phyloP scores from a whole-genome alignment of 2,113 vertebrate species.

The Dromiciops gliroides region DNA sequence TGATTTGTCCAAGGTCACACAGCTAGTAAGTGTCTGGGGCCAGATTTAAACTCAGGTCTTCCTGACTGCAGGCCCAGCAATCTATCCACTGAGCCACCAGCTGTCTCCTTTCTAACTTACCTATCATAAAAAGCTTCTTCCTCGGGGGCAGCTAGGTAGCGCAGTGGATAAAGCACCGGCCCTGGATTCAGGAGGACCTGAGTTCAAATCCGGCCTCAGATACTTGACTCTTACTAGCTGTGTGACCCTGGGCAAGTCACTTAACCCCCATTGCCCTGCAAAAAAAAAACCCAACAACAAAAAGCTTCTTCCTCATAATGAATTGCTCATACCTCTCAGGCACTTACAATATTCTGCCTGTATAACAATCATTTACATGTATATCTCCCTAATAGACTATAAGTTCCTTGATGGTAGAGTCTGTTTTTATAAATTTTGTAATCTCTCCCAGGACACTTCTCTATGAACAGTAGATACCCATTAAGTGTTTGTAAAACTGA shows the following conservation, averaged over 20 bases:
- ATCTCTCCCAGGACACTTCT: background rate
- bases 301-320: background rate
- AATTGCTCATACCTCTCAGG: background rate
- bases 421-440: background rate
- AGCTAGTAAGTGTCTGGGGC: background rate
- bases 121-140: background rate
- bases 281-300: background rate
- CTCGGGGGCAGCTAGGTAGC: no score
- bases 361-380: background rate
- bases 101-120: background rate
- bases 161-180: no score
- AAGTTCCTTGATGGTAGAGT: background rate
- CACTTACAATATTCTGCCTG: background rate
- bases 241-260: no score
- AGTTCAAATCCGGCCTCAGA: no score
- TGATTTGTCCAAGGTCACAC: background rate
- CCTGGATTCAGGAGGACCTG: no score
- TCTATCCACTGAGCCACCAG: background rate
- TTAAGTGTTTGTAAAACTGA: background rate
- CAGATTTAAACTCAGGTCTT: background rate
- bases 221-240: no score
- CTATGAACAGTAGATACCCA: background rate
- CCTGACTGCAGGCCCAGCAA: background rate
- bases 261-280: no score
- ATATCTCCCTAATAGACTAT: background rate